Base-by-base conservation (phyloP, 2,888 invertebrate species). In the Drosophila barbarae region DNA sequence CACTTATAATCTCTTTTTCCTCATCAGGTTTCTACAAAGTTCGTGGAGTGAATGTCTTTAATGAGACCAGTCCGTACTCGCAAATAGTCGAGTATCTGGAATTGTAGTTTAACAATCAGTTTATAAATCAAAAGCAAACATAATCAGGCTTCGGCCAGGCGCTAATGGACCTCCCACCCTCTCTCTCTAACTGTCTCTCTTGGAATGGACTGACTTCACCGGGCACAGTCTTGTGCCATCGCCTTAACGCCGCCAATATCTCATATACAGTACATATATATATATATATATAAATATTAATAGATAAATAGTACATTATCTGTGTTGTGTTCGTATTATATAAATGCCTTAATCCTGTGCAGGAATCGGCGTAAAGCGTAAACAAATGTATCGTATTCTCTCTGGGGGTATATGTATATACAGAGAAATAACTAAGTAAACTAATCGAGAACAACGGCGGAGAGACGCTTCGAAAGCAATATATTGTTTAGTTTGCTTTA, bases 21-120 rank as follows among this genome's bases (percentile, higher is more conserved):
- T n/a, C 72, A 73, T 8, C 28, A 88, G 89, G 89, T n/a, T 85
- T 86, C 57, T 89, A 89, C 63, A 87, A 84, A 68, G 84, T 89
- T 18, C 87, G 89, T 10, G 85, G 85, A 36, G 69, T 87, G 23
- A 88, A 89, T 74, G 70, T 88, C 12, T 89, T 89, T 46, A 77
- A 85, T 36, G 82, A 86, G 13, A 73, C 67, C 49, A 87, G 89
- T 65, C 69, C 77, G n/a, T 89, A 84, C 72, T 88, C 89, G 3
- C 76, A 79, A 71, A 64, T 77, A 68, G 76, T 78, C 44, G 86
- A 87, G 69, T 87, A 85, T 73, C 67, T 83, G 58, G 82, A 82
- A 60, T 70, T 82, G 59, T 85, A 85, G 77, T 69, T 56, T 21
- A 74, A 70, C 58, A 72, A 50, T 41, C 21, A 67, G 38, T 61